These are phyloP conservation scores for Agelastica alni DNA, from an alignment of 2,888 invertebrate species.

Conservation along the genomic window DNA sequence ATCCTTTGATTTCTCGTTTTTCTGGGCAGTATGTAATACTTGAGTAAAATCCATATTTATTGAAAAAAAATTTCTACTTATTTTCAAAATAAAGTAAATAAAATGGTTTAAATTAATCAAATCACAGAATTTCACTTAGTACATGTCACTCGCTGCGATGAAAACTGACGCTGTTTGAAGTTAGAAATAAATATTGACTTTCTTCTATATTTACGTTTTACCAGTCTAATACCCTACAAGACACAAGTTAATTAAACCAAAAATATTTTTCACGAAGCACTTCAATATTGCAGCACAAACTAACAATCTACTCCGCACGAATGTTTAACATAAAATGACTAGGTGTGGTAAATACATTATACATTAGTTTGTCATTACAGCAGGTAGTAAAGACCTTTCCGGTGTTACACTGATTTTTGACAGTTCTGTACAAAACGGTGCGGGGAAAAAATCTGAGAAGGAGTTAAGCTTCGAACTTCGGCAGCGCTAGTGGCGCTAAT, in stretches of 20 bases:
- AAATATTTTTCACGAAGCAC: neutral
- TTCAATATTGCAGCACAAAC: no score
- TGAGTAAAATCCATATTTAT: constrained; percentile 65
- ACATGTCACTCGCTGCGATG: constrained; percentile 38
- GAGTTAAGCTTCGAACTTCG: no score
- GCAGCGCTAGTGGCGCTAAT: no score
- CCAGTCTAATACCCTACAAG: neutral
- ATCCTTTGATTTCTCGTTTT: constrained; percentile 57
- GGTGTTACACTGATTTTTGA: no score
- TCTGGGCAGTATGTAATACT: constrained; percentile 65
- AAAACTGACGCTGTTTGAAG: constrained; percentile 18
- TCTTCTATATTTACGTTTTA: neutral
- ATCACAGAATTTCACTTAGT: constrained; percentile 35
- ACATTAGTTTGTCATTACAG: neutral
- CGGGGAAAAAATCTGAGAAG: no score
- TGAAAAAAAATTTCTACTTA: neutral
- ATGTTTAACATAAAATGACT: no score
- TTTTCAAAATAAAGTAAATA: neutral
- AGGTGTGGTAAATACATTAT: neutral
- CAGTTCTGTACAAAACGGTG: no score
- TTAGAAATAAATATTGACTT: neutral
- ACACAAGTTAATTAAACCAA: neutral
- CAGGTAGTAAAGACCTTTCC: no score
- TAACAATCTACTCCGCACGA: no score
- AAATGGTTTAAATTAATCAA: constrained; percentile 24